Base-by-base conservation (phyloP, 2,113 vertebrate genomes). In the Seriola aureovittata region DNA sequence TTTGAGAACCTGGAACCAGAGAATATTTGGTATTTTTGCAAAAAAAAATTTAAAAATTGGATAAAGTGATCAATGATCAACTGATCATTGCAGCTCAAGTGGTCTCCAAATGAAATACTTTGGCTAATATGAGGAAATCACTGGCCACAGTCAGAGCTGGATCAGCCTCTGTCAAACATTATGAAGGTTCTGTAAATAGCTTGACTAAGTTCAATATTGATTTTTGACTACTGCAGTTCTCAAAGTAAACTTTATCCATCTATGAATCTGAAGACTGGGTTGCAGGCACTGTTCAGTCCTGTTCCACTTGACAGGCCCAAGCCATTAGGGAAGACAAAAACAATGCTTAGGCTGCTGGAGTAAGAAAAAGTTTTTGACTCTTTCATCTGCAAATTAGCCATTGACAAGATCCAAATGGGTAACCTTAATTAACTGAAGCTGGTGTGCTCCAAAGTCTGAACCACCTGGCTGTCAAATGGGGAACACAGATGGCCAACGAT, bases 161-260 rank as follows among this genome's bases (percentile, higher is more conserved):
- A 80, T 83, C 85, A 74, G 84, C 65, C 65, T 69, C 82, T 86
- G 88, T 89, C 88, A 85, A 91, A 91, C 54, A 91, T 87, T 80
- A 88, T 89, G 80, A 86, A 79, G 80, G 81, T 85, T 80, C 85
- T 80, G 84, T 89, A 90, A 89, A 92, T 78, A 90, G 85, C 86
- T 75, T 85, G 78, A 83, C 71, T 72, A 65, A 74, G 86, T 78
- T 87, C 81, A 81, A 79, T 89, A 93, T 91, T 89, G 92, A 90
- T 92, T 88, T 91, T 75, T 23, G 65, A 85, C 81, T 76, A 25
- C 54, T 54, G 66, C 75, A 66, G 64, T 78, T 84, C 75, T 66
- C 69, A 59, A 36, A 82, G 86, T 76, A 82, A 88, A 92, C 82
- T 86, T 75, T 67, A 82, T 89, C 78, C 63, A 69, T 81, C 66